Evolutionary conservation across 2,888 invertebrate genomes (phyloP).

Genomic region (Venusia cambrica): DNA sequence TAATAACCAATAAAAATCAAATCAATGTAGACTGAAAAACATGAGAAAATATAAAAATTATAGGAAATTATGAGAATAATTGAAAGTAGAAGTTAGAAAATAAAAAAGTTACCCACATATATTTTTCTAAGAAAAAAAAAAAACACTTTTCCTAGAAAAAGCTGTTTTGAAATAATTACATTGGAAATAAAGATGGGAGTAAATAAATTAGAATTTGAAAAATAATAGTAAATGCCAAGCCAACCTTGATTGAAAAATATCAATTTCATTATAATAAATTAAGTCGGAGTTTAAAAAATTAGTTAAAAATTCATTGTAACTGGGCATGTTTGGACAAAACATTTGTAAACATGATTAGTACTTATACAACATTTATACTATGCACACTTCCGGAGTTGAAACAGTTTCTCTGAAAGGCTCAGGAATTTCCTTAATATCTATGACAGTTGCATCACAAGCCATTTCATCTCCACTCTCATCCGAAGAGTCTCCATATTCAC

Average conservation of each 20-base stretch:
- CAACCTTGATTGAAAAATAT: constrained; percentile 34
- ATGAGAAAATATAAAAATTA: constrained; percentile 24
- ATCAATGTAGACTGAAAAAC: constrained; percentile 37
- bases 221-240: constrained; percentile 32
- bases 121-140: constrained; percentile 34
- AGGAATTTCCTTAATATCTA: constrained; percentile 15
- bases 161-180: constrained; percentile 45
- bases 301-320: constrained; percentile 35
- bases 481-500: constrained; percentile 17
- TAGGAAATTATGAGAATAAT: constrained; percentile 29
- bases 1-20: constrained; percentile 28
- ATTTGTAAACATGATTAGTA: constrained; percentile 47
- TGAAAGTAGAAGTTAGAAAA: constrained; percentile 29
- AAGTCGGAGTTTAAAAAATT: constrained; percentile 36
- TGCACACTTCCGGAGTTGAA: constrained; percentile 46
- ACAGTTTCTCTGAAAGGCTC: constrained; percentile 35
- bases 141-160: constrained; percentile 64
- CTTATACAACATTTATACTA: constrained; percentile 31
- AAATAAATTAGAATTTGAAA: constrained; percentile 30
- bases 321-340: constrained; percentile 57
- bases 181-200: constrained; percentile 31
- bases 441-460: constrained; percentile 9
- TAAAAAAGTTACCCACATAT: constrained; percentile 31
- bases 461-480: constrained; percentile 22
- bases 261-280: constrained; percentile 32